These are phyloP conservation scores for Protaetia brevitarsis DNA, from an alignment of 1,140 invertebrate genomes.

Conservation along the genomic window DNA sequence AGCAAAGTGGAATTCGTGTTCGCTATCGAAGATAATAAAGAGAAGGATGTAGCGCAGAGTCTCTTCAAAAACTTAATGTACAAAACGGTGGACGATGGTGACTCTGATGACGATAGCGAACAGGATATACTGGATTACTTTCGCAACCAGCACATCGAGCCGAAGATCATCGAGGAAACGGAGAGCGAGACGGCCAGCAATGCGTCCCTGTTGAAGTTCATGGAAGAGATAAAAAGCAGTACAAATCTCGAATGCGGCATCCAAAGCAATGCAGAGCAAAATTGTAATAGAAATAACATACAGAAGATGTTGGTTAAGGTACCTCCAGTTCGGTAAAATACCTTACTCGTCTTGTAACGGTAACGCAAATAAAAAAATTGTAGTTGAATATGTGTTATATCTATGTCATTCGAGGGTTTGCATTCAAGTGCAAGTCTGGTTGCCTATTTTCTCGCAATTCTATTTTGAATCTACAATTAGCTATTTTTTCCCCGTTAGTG, in stretches of 20 bases:
- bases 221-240: constrained; percentile 38
- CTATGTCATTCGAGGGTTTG: no score
- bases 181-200: constrained; percentile 30
- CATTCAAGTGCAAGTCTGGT: no score
- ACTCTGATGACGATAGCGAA: constrained; percentile 29
- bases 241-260: neutral
- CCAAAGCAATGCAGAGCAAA: neutral
- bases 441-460: no score
- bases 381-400: neutral
- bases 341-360: neutral
- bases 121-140: constrained; percentile 32
- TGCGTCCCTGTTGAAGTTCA: constrained; percentile 38
- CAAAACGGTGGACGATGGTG: constrained; percentile 24
- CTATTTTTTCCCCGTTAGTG: no score
- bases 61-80: constrained; percentile 35
- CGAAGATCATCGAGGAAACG: constrained; percentile 10
- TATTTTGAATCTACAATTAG: no score
- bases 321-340: neutral
- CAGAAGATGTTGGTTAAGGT: constrained; percentile 9
- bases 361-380: constrained; percentile 10
- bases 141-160: neutral
- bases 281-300: neutral
- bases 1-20: constrained; percentile 20
- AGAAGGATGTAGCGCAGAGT: constrained; percentile 10
- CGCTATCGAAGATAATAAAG: neutral